Evolutionary conservation across 2,888 invertebrate species (phyloP).

Genomic region (Hemistola chrysoprasaria): DNA sequence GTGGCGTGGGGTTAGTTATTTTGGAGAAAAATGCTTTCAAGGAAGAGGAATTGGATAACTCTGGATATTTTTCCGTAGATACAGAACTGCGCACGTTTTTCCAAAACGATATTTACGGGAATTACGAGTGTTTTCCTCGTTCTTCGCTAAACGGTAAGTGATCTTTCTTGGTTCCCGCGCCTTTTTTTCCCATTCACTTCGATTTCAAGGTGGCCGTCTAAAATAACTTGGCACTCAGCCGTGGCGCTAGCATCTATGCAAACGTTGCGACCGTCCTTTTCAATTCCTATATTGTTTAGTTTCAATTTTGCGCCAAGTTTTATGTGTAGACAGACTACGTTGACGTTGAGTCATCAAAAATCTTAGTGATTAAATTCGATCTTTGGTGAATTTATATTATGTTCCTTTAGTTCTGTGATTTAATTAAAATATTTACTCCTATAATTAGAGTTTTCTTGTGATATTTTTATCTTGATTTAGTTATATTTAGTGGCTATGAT

Average conservation of each 20-base stretch:
- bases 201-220: conserved; percentile 43
- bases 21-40: conserved; percentile 92
- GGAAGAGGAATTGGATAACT: conserved; percentile 79
- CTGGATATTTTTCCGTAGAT: conserved; percentile 84
- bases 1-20: conserved; percentile 86
- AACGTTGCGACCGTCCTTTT: no score
- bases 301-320: no score
- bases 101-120: conserved; percentile 93
- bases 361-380: not conserved
- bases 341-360: conserved; percentile 41
- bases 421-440: no score
- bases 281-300: no score
- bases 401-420: no score
- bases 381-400: no score
- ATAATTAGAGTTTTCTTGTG: no score
- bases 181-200: conserved; percentile 38
- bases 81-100: conserved; percentile 84
- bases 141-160: conserved; percentile 85
- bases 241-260: no score
- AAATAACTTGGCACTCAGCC: no score
- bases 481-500: no score
- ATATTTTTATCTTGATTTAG: not conserved
- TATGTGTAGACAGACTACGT: no score
- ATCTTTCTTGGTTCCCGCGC: conserved; percentile 23
- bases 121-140: conserved; percentile 87